phyloP scores from a whole-genome alignment of 1,140 invertebrate genomes.

The Drosophila yakuba region DNA sequence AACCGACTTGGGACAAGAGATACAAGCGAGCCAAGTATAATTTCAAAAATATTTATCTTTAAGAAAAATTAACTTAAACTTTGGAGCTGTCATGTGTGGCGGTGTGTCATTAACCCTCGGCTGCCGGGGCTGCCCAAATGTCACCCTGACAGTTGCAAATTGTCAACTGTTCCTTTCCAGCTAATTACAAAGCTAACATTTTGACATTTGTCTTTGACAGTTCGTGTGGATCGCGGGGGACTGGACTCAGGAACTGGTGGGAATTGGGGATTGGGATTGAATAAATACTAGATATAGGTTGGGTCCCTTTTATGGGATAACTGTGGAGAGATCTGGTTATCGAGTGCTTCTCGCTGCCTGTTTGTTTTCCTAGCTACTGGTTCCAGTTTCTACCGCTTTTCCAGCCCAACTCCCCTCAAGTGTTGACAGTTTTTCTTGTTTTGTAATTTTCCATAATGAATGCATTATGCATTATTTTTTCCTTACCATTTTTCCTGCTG shows the following conservation, averaged over 20 bases:
- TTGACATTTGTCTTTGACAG: conserved; percentile 56
- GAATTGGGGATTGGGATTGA: conserved; percentile 23
- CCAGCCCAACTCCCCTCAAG: conserved; percentile 2
- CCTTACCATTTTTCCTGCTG: background rate
- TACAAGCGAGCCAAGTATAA: conserved; percentile 7
- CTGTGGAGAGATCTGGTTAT: conserved; percentile 20
- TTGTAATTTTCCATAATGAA: conserved; percentile 49
- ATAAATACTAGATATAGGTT: conserved; percentile 24
- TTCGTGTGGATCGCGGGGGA: conserved; percentile 19
- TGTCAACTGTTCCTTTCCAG: conserved; percentile 47
- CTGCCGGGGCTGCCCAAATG: conserved; percentile 35
- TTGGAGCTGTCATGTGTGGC: conserved; percentile 49
- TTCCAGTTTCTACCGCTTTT: conserved; percentile 18
- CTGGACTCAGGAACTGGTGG: conserved; percentile 14
- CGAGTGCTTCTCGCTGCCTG: conserved; percentile 17
- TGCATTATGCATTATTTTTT: conserved; percentile 51
- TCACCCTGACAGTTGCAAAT: conserved; percentile 63
- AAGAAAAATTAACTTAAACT: conserved; percentile 60
- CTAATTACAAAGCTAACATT: conserved; percentile 65
- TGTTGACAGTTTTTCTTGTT: conserved; percentile 50
- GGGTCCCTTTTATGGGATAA: conserved; percentile 35
- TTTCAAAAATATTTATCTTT: conserved; percentile 50
- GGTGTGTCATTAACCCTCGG: conserved; percentile 37
- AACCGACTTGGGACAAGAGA: conserved; percentile 10
- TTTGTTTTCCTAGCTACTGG: conserved; percentile 48